A percentile compares a stretch with the other conserved stretches of the same genome.
These are phyloP conservation scores for Halichondria panicea DNA, from an alignment of 37 sponge, comb jelly and placozoan species.

Conservation along the genomic window DNA sequence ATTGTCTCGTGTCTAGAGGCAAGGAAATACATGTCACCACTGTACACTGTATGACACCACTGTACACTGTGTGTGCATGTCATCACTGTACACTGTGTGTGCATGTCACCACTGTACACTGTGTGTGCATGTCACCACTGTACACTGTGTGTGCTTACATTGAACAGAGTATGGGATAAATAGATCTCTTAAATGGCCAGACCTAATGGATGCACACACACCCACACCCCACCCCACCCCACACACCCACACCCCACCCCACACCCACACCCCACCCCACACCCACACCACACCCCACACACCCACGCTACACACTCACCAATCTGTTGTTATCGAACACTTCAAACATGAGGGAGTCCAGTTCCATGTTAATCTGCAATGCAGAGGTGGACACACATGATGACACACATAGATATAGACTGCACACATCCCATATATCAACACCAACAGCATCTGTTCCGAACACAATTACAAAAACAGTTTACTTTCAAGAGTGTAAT, in stretches of 20 bases:
- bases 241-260: not conserved
- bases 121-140: conserved; percentile 6
- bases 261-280: too few species aligned
- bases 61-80: not conserved
- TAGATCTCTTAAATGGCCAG: not conserved
- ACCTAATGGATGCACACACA: not conserved
- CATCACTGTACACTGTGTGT: not conserved
- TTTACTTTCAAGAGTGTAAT: too few species aligned
- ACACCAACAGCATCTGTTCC: too few species aligned
- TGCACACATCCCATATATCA: too few species aligned
- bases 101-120: not conserved
- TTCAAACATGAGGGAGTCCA: conserved; percentile 59
- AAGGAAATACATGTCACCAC: not conserved
- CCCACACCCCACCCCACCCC: not conserved
- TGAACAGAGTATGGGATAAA: not conserved
- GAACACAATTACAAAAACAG: too few species aligned
- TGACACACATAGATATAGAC: too few species aligned
- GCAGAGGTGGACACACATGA: not conserved
- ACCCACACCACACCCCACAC: too few species aligned
- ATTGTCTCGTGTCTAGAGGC: conserved; percentile 64
- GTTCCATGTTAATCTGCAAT: conserved; percentile 26
- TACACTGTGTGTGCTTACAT: conserved; percentile 1
- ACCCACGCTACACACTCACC: conserved; percentile 27
- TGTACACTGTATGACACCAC: not conserved
- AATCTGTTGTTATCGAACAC: conserved; percentile 79